Base-by-base conservation (phyloP, 2,888 invertebrate species). In the Parthenolecanium corni region DNA sequence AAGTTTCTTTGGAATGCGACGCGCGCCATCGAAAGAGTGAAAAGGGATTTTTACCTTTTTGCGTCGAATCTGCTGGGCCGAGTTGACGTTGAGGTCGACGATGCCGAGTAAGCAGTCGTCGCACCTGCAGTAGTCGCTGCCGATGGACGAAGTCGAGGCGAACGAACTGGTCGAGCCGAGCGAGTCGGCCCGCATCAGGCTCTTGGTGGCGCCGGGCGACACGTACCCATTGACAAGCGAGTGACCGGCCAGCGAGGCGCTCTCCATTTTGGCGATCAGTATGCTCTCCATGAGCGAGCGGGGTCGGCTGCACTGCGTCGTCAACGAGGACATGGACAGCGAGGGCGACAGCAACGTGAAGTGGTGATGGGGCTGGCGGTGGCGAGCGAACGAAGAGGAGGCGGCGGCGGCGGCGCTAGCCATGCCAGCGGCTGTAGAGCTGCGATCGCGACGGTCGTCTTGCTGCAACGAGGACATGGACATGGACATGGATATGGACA, bases 31-130 rank as follows among this genome's bases (percentile, higher is more conserved):
- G 20, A 42, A 38, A 14, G 21, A 21, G 58, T n/a, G 11, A 42
- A 25, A 21, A 42, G 21, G n/a, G 18, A 18, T 31, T n/a, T 52
- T 49, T 63, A 66, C 66, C 66, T 66, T 65, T 66, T 65, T 57
- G 36, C 65, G 65, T 16, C 66, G 65, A 42, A 64, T 62, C 21
- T 65, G 53, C 42, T 66, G 64, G 68, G 79, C 73, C 68, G 79
- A 80, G 58, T 66, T 62, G 64, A 68, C 66, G 65, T 66, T 66
- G 40, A 69, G 79, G 76, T 89, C 89, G 68, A 83, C 86, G 67
- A 89, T 89, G 4, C 87, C 89, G 68, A 89, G 77, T 66, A 89
- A 75, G 70, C 89, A 89, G 73, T 89, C 89, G 72, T 89, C 89
- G 72, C 89, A 89, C 66, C 83, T 78, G 73, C 89, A 89, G 67